These are phyloP conservation scores for Wiebesia pumilae DNA, from an alignment of 1,140 invertebrate species.

Conservation along the genomic window DNA sequence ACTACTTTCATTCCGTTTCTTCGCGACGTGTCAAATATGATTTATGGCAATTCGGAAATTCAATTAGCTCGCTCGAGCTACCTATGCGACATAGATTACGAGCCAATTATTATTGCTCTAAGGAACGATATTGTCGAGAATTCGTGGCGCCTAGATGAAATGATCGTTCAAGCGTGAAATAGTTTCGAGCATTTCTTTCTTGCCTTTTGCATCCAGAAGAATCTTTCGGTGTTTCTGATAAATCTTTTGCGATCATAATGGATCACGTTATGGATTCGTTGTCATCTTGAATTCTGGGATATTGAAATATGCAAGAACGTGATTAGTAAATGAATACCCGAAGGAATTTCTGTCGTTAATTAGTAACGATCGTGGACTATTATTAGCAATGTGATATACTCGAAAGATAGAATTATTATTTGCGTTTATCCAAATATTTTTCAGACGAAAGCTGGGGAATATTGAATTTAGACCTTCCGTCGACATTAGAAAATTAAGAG, in stretches of 20 bases:
- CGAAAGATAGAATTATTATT: not conserved
- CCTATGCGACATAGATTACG: slow-evolving; percentile 47
- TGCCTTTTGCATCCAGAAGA: not conserved
- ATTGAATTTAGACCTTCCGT: not conserved
- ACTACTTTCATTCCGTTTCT: slow-evolving; percentile 50
- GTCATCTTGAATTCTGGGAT: not conserved
- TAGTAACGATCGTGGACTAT: not conserved
- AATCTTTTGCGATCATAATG: slow-evolving; percentile 18
- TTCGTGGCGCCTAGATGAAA: slow-evolving; percentile 31
- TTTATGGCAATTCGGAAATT: slow-evolving; percentile 55
- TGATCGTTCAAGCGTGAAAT: slow-evolving; percentile 37
- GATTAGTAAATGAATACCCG: not conserved
- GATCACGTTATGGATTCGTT: not conserved
- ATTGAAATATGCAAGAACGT: not conserved
- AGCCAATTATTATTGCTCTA: slow-evolving; percentile 49
- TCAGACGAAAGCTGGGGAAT: not conserved
- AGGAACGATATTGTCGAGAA: slow-evolving; percentile 22
- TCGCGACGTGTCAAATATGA: slow-evolving; percentile 52
- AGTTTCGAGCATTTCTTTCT: slow-evolving; percentile 2
- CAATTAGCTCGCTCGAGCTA: slow-evolving; percentile 47
- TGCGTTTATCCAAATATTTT: not conserved
- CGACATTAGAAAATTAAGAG: not conserved
- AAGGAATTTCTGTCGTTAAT: not conserved
- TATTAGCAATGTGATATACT: not conserved
- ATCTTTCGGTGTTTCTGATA: slow-evolving; percentile 17